Evolutionary conservation across 2,797 vertebrate genomes (phyloP), one percentile per base, ranked within the genome.

Genomic region (Poeciliopsis gracilis): DNA sequence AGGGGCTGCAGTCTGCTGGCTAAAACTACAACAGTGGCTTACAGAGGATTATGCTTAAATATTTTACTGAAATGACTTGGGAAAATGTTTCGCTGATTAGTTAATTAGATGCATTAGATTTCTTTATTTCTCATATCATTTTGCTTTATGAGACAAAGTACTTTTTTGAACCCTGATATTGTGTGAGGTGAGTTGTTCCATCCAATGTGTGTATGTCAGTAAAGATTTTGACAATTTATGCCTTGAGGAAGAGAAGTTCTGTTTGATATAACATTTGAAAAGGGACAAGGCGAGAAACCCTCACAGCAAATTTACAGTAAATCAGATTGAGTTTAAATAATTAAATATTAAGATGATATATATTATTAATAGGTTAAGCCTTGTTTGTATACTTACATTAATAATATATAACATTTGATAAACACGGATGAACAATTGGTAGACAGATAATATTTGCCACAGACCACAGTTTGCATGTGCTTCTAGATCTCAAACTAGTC

Each of bases 21-120:
- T 84, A 92, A 89, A 91, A 89, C 90, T 91, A 81, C 81, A 85
- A 79, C 38, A 75, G 77, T 78, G 83, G 72, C 81, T 89, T 86
- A 81, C 70, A 51, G 55, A 67, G 82, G 86, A 92, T 93, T 93
- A 90, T 69, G 78, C 73, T 74, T 20, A 25, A 91, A 88, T 84
- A 83, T 86, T 86, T 90, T 78, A 87, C 76, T 76, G 51, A 87
- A 87, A 90, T 83, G 77, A 84, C 70, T 85, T 75, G 77, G 36
- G 73, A 85, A 86, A 86, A 30, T 23, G 55, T 79, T 88, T 83
- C 46, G 77, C 6, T 77, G 82, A 90, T 84, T 78, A 77, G 59
- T 83, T 83, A 75, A 89, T 87, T 72, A 81, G 80, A 85, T 59
- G 36, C 61, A 46, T 82, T 73, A 69, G 38, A 72, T n/a, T 55